A percentile compares a stretch with the other conserved stretches of the same genome.
Evolutionary conservation across 2,113 vertebrate genomes (phyloP).

Genomic region (Atlantisia rogersi): DNA sequence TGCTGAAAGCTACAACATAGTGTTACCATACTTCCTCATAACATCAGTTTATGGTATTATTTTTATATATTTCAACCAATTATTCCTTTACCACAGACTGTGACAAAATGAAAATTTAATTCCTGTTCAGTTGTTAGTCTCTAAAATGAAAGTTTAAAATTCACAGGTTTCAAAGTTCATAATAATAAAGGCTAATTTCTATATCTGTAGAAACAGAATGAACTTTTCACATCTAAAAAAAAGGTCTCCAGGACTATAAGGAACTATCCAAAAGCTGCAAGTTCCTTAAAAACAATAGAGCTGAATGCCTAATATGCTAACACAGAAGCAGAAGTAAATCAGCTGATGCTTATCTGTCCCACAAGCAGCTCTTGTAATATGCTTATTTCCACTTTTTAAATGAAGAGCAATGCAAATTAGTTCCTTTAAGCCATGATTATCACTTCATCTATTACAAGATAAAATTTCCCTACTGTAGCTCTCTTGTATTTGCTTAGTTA

Average conservation of each 20-base stretch:
- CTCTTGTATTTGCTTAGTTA: neutral
- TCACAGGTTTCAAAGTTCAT: neutral
- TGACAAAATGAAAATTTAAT: neutral
- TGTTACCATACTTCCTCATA: neutral
- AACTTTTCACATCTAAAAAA: constrained; percentile 10
- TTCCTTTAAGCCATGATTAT: neutral
- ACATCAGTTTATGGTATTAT: neutral
- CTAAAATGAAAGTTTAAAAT: neutral
- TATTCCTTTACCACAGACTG: neutral
- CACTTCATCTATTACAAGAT: neutral
- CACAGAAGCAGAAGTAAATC: constrained; percentile 22
- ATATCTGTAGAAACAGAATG: neutral
- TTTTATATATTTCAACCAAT: neutral
- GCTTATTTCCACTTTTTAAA: constrained; percentile 21
- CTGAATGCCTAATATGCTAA: neutral
- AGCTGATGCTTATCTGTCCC: neutral
- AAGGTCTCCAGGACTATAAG: neutral
- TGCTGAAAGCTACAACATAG: neutral
- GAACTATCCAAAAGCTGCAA: constrained; percentile 1
- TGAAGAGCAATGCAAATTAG: neutral
- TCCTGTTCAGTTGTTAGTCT: neutral
- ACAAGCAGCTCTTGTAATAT: neutral
- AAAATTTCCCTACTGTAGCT: neutral
- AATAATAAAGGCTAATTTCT: neutral
- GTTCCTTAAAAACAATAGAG: constrained; percentile 20